Evolutionary conservation across 1,140 invertebrate species (phyloP).

Genomic region (Diachasma alloeum): DNA sequence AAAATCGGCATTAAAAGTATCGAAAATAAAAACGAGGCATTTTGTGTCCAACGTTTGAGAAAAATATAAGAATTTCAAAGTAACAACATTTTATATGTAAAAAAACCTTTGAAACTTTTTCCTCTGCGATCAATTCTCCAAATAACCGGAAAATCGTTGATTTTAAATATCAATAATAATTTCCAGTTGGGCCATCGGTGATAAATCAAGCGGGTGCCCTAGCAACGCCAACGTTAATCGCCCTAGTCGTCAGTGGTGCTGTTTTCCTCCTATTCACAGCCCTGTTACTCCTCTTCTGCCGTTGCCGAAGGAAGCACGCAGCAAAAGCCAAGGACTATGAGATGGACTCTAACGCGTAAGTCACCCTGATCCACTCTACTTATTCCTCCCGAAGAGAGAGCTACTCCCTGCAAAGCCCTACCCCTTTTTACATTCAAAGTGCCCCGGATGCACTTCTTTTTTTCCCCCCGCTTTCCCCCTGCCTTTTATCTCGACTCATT

Average conservation of each 20-base stretch:
- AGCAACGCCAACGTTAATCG: slow-evolving; percentile 80
- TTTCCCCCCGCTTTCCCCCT: neutral
- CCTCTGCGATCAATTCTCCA: no score
- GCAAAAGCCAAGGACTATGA: slow-evolving; percentile 91
- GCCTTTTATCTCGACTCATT: neutral
- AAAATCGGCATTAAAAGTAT: no score
- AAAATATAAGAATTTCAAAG: no score
- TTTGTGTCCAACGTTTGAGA: no score
- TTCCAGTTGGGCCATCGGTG: slow-evolving; percentile 79
- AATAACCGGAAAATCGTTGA: neutral
- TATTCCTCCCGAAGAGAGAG: neutral
- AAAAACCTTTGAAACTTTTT: no score
- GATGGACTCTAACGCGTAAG: slow-evolving; percentile 79
- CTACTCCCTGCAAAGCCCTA: neutral
- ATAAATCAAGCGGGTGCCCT: slow-evolving; percentile 80
- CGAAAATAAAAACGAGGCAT: no score
- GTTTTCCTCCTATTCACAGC: slow-evolving; percentile 81
- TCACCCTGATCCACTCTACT: slow-evolving; percentile 30
- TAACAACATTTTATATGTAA: no score
- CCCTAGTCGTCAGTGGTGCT: slow-evolving; percentile 81
- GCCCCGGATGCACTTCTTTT: slow-evolving; percentile 21
- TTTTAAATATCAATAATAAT: slow-evolving; percentile 26
- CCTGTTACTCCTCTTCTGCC: slow-evolving; percentile 84
- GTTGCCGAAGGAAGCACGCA: slow-evolving; percentile 82
- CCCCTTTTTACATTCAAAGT: slow-evolving; percentile 26